Base-by-base conservation (phyloP, 2,888 invertebrate species). In the Branchipolynoe longqiensis region DNA sequence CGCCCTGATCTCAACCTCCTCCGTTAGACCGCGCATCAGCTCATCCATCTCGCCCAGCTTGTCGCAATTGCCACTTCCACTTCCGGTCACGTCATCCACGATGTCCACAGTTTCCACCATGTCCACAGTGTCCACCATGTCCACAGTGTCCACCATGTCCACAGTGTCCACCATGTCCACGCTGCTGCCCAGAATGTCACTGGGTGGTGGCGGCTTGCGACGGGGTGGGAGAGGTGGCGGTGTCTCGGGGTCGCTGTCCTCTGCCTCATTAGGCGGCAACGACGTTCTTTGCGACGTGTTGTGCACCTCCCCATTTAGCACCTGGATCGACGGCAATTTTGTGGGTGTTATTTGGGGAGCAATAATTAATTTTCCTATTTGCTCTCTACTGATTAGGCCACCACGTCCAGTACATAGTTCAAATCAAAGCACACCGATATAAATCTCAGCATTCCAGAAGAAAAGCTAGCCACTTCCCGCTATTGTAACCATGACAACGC, bases 151-250 rank as follows among this genome's bases (percentile, higher is more conserved):
- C 41, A 22, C 25, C 6, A 25, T n/a, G 8, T 73, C 38, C 33
- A 31, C 73, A 12, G 12, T 25, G 3, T 38, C 78, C 78, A 8
- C 78, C n/a, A n/a, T 64, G 74, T 31, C 73, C 25, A 31, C 59
- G n/a, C 48, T n/a, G n/a, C n/a, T n/a, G n/a, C n/a, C n/a, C n/a
- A n/a, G n/a, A n/a, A n/a, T n/a, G n/a, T n/a, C n/a, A n/a, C n/a
- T n/a, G 54, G 84, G 86, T 0, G 86, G 86, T 4, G 86, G 86
- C 22, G 81, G 69, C 82, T 56, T 28, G 0, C 41, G 36, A 56
- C 86, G 85, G 0, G 86, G 86, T 0, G 86, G 86, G 12, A 84
- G 69, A 12, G 86, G 86, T 3, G 86, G 86, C 28, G 86, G 86
- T 3, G 64, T 56, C 62, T 82, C 85, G 18, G 82, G 81, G 48